phyloP scores from a whole-genome alignment of 2,113 vertebrate genomes.

The Pipa parva region DNA sequence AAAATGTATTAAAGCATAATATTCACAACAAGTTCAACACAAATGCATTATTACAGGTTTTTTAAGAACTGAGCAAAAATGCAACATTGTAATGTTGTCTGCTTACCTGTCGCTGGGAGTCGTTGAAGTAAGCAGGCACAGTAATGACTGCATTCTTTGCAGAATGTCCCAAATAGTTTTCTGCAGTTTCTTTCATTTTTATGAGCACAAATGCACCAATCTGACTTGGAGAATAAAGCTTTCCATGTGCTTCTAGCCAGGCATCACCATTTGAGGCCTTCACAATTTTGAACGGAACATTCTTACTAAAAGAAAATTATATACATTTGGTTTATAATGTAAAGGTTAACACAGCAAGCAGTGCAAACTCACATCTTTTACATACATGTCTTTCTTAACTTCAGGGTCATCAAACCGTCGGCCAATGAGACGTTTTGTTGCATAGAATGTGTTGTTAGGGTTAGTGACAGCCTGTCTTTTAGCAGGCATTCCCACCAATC shows the following conservation, averaged over 20 bases:
- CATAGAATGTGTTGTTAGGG: conserved; percentile 93
- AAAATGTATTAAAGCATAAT: no score
- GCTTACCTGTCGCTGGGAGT: conserved; percentile 96
- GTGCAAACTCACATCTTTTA: no score
- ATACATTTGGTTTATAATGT: no score
- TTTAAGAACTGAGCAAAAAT: no score
- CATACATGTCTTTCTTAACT: conserved; percentile 96
- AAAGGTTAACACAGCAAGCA: conserved; percentile 1
- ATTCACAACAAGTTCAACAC: no score
- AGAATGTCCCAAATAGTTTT: conserved; percentile 84
- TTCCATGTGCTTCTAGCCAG: conserved; percentile 95
- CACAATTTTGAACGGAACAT: conserved; percentile 92
- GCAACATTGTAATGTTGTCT: no score
- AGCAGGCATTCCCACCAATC: conserved; percentile 93
- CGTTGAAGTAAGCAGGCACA: conserved; percentile 97
- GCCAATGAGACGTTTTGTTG: conserved; percentile 94
- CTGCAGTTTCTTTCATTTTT: conserved; percentile 99
- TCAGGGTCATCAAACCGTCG: conserved; percentile 87
- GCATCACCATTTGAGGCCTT: conserved; percentile 95
- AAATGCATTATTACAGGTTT: no score
- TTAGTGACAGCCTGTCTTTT: conserved; percentile 95
- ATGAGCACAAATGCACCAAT: conserved; percentile 91
- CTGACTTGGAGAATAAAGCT: conserved; percentile 96
- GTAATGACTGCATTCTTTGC: conserved; percentile 96
- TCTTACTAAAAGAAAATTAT: conserved; percentile 73